Base-by-base conservation (phyloP, 1,140 invertebrate genomes). In the Panulirus ornatus region DNA sequence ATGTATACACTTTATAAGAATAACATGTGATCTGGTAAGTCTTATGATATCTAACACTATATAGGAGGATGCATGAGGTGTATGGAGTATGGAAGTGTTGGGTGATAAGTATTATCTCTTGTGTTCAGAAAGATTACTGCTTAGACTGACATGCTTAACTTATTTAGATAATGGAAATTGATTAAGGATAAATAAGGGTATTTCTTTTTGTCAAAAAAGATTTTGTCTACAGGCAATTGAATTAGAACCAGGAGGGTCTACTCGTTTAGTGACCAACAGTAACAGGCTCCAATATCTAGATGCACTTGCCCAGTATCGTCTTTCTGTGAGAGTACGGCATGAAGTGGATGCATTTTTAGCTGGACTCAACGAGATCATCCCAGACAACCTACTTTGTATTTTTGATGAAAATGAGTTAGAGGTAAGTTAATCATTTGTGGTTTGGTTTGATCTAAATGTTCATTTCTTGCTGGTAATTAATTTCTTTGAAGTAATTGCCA, bases 371-470 rank as follows among this genome's bases (percentile, higher is more conserved):
- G 96, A 97, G 93, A 95, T 99, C 38, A 92, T 93, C 40, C 98
- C 98, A 1, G 97, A 98, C 94, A 97, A 98, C 94, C 95, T 99
- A 91, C 95, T 99, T 79, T 97, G 97, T 93, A 98, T 98, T 93
- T 99, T 99, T 94, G 98, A 99, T 94, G 98, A 99, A 94, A 98
- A 98, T 94, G 98, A 99, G 94, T 94, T 99, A 27, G 98, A 99
- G 96, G 97, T 98, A 40, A 85, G 73, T 40, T n/a, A 27, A 70
- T 22, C n/a, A n/a, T n/a, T n/a, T n/a, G n/a, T n/a, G n/a, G n/a
- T 58, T 58, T 1, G 54, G 54, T 2, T 58, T 58, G n/a, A 0
- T 2, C 19, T 22, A 40, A 38, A 76, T 16, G 22, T 30, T 54
- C 36, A 47, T 93, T 93, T 92, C 66, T 93, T 93, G 93, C 86